phyloP scores from a whole-genome alignment of 2,797 vertebrate genomes.

The Crypturellus tataupa region DNA sequence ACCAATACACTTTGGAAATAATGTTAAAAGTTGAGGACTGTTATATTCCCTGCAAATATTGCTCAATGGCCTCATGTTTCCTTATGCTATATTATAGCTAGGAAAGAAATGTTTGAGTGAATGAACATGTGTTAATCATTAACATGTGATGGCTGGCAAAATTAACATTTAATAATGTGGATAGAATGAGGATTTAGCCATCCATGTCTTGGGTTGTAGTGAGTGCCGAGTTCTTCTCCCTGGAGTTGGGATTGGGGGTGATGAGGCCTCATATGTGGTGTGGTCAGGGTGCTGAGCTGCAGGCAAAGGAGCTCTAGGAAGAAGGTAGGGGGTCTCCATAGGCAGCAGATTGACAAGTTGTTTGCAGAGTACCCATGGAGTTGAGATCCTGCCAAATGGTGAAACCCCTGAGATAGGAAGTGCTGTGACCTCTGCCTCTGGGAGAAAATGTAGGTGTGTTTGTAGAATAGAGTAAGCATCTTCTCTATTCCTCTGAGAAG shows the following conservation, averaged over 20 bases:
- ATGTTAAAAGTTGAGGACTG: background rate
- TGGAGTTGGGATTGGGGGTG: background rate
- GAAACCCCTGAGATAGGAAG: background rate
- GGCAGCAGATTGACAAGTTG: background rate
- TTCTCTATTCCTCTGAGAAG: background rate
- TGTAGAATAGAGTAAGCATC: background rate
- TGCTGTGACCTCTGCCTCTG: background rate
- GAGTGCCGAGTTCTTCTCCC: background rate
- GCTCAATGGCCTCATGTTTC: background rate
- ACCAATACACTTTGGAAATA: background rate
- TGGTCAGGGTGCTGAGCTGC: background rate
- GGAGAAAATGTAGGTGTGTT: background rate
- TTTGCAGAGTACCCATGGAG: background rate
- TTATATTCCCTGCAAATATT: background rate
- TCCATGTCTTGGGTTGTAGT: accelerated
- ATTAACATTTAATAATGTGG: background rate
- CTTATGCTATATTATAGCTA: background rate
- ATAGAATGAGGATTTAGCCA: background rate
- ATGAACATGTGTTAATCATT: background rate
- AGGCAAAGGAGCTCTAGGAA: background rate
- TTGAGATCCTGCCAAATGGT: background rate
- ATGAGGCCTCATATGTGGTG: background rate
- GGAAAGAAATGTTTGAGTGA: background rate
- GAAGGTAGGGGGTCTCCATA: background rate
- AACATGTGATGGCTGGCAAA: background rate